Base-by-base conservation (phyloP, 2,113 vertebrate species). In the Mesoclemmys tuberculata region DNA sequence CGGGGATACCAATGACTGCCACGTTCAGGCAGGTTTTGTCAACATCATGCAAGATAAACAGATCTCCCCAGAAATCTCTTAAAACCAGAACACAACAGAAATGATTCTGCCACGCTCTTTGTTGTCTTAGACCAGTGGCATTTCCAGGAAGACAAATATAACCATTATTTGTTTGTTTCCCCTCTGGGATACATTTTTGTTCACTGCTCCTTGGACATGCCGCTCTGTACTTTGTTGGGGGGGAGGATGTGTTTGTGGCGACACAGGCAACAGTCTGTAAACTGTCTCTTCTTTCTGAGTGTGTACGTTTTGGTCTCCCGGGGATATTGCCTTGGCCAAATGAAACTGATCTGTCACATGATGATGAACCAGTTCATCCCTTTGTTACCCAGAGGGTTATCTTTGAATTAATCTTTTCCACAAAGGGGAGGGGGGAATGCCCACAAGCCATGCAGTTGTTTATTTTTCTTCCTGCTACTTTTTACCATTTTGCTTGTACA, bases 121-220 rank as follows among this genome's bases (percentile, higher is more conserved):
- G 81, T 92, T 91, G 49, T 80, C 89, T 92, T 88, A 80, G 89
- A 89, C 71, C 55, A 84, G 56, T 51, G 87, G 55, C 85, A 89
- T 94, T 92, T 91, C 86, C 51, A 95, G 89, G 88, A 96, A 96
- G 96, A 97, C 68, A 96, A 96, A 97, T 95, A 75, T 49, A 90
- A 88, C 91, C 94, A 95, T 95, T 97, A 91, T 41, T 84, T 80
- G 41, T 82, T 96, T 94, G 97, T 94, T 87, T 88, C 89, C 77
- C 92, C 93, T 92, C 85, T 96, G 96, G 87, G 95, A 96, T 83
- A 88, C 85, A 90, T 97, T 97, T 95, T 92, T 93, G 74, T 88
- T 95, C 3, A 0, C 87, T 90, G 91, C 78, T 95, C 68, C 94
- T 89, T 93, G 90, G 90, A 94, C 49, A 48, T 74, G 87, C 90